Base-by-base conservation (phyloP, 1,140 invertebrate genomes). In the Lutraria rhynchaena region DNA sequence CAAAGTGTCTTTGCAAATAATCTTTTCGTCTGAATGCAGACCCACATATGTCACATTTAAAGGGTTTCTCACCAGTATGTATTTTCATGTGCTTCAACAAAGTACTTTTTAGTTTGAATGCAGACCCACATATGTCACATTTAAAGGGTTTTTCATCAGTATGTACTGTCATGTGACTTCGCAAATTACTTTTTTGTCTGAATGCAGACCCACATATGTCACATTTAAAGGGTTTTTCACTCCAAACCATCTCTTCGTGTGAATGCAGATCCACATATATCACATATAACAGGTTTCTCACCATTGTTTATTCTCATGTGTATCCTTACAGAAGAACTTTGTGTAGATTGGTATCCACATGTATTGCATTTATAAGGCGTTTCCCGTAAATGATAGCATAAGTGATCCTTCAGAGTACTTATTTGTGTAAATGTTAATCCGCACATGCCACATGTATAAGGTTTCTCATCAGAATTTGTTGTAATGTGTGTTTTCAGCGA, bases 231-330 rank as follows among this genome's bases (percentile, higher is more conserved):
- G 24, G 1, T 58, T 58, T 73, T 27, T 73, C 70, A 27, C 49
- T 73, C 24, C 1, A 73, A 15, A 49, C n/a, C n/a, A n/a, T n/a
- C n/a, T n/a, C n/a, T n/a, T n/a, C n/a, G 9, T 3, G 60, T 19
- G n/a, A 31, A 63, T 7, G 13, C 33, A 19, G 19, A 29, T 13
- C n/a, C 27, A 73, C 49, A 73, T 22, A 33, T 19, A 41, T 73
- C 70, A 57, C 70, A 73, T 13, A 35, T 73, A 24, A 41, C 33
- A 7, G 9, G 27, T 13, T 58, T 58, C 44, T 73, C 70, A 57
- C 70, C 70, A 22, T 49, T 73, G 37, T 73, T 49, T 57, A 73
- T 57, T 24, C 13, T 27, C 70, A 73, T 57, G 49, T 73, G 70
- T 41, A 3, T n/a, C 13, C 37, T 57, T 24, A 73, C 3, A 58